Evolutionary conservation across 2,888 invertebrate genomes (phyloP), one percentile per base, ranked within the genome.

Genomic region (Harmothoe impar): DNA sequence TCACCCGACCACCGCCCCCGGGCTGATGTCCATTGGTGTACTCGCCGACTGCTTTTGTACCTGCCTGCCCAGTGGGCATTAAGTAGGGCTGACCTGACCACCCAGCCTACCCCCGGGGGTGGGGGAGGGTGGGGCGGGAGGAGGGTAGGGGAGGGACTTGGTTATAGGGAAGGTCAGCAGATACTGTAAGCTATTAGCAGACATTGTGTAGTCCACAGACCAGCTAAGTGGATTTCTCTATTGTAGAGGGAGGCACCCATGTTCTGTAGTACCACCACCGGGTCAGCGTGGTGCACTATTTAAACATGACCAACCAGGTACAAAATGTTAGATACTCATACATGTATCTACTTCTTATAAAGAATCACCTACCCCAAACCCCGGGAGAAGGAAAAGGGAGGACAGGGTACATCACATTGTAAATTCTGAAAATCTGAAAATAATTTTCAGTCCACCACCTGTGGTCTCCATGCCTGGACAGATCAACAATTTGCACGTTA

Each of bases 211-310:
- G 43, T 12, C 43, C 43, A 43, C 43, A 25, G 81, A 35, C 5
- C 43, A 17, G 81, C 81, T 81, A 81, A 81, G 81, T 81, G 81
- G 81, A 81, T 81, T 81, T 81, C 81, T 81, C 33, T 35, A 81
- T 81, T 81, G 81, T 35, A 23, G 17, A 43, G 25, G 20, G 81
- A 35, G 15, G 33, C 1, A 81, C 3, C 35, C 35, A 77, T 20
- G 77, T 15, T 10, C 17, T 5, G 20, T 25, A 31, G 29, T 29
- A 31, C 25, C 17, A 15, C 33, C 20, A 35, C 17, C 17, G 43
- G 81, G 81, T 81, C 81, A 81, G 35, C 23, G 43, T 23, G 43
- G 81, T 81, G 43, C 81, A 81, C 35, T 81, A 35, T 81, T 81
- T 17, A 81, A 81, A 81, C 81, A 81, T 17, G 35, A 81, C 33